These are phyloP conservation scores for Smittia aterrima DNA, from an alignment of 2,888 invertebrate species.

Conservation along the genomic window DNA sequence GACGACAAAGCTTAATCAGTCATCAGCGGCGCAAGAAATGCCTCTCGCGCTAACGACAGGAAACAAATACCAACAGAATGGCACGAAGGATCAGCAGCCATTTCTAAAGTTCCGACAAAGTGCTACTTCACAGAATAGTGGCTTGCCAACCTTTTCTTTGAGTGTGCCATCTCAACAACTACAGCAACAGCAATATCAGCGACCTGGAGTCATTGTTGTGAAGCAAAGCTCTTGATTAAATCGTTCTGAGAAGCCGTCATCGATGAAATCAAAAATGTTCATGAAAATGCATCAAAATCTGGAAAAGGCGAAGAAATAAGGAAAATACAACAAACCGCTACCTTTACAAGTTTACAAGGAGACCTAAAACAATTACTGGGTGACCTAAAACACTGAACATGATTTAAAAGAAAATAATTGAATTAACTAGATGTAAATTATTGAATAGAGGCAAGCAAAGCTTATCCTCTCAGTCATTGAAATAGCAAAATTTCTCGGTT, in stretches of 20 bases:
- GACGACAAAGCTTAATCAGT: slow-evolving; percentile 45
- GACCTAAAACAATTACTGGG: slow-evolving; percentile 32
- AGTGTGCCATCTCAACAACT: slow-evolving; percentile 43
- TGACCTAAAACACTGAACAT: slow-evolving; percentile 28
- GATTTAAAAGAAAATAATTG: slow-evolving; percentile 24
- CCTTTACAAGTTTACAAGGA: slow-evolving; percentile 27
- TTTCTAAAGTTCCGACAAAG: slow-evolving; percentile 34
- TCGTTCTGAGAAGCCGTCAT: background rate
- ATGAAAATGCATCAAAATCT: slow-evolving; percentile 34
- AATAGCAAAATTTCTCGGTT: slow-evolving; percentile 10
- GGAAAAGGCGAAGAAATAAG: slow-evolving; percentile 30
- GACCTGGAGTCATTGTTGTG: slow-evolving; percentile 88
- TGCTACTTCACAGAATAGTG: slow-evolving; percentile 32
- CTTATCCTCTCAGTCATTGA: background rate
- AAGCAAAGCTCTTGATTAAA: slow-evolving; percentile 76
- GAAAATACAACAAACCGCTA: slow-evolving; percentile 26
- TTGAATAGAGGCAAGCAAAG: background rate
- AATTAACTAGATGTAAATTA: slow-evolving; percentile 15
- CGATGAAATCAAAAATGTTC: slow-evolving; percentile 33
- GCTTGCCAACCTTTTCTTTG: slow-evolving; percentile 24
- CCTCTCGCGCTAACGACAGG: slow-evolving; percentile 51
- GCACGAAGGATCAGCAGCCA: slow-evolving; percentile 8
- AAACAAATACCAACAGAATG: slow-evolving; percentile 42
- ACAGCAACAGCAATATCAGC: slow-evolving; percentile 60
- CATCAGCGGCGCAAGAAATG: slow-evolving; percentile 49